Evolutionary conservation across 1,140 invertebrate genomes (phyloP), one percentile per base, ranked within the genome.

Genomic region (Danaus melanippus): DNA sequence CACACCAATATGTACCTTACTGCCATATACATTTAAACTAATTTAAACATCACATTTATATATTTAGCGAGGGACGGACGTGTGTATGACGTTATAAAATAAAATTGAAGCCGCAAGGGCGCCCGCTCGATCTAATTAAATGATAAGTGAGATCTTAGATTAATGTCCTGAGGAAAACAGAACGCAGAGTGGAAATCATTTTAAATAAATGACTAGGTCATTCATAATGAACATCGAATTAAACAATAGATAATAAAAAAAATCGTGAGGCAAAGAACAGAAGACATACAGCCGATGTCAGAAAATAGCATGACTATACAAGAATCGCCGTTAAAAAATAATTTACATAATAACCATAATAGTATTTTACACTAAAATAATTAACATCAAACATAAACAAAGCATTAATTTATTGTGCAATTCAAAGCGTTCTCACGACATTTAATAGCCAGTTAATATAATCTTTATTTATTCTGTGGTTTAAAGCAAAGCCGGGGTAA

Each of bases 21-120:
- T 2, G 1, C 50, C 12, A 21, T 42, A 42, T 3, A 41, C 49
- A 52, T 67, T 68, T 52, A 51, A 50, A 46, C 54, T 47, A 56
- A 42, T 48, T 64, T 55, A 52, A 17, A 17, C 46, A 55, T 60
- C 51, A 47, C 46, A 61, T 60, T 64, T 64, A 60, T 67, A 60
- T 72, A 77, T 67, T 79, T 74, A 76, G 70, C 66, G 62, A 66
- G 72, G 71, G 73, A 74, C 71, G 64, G 67, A 80, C 78, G 83
- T 86, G 83, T 86, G 81, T 86, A 86, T 86, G 83, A 86, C 83
- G 76, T 86, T 84, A 74, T 83, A 84, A 86, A 86, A 83, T 83
- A 84, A 84, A 86, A 86, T 84, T 83, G 83, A 86, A 84, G 74
- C 77, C 76, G 60, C 77, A 83, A 84, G 80, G 79, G 79, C 76